Evolutionary conservation across 2,888 invertebrate genomes (phyloP), one percentile per base, ranked within the genome.

Genomic region (Troilus luridus): DNA sequence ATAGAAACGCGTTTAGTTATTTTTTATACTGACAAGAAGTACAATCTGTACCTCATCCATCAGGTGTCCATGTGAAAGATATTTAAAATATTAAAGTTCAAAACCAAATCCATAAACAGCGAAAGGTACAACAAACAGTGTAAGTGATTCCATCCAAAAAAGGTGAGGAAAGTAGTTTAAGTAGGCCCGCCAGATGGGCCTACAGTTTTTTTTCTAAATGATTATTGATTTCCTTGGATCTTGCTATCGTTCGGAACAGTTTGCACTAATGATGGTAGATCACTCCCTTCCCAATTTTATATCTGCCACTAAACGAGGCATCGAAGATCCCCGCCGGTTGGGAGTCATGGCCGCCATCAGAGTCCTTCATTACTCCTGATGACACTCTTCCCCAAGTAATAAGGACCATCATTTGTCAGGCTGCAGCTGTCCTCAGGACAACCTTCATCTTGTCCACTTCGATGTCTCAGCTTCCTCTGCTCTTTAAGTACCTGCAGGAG

Each of bases 381-480:
- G 72, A 41, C 8, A 77, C 72, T 77, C 72, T 77, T 77, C 72
- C 41, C 41, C 8, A 77, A 77, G 72, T 41, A 77, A 77, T 77
- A 77, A 77, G 72, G 72, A 19, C 72, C 72, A 41, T 41, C 72
- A 77, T 77, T 77, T 77, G 72, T 77, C 72, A 77, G 27, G 17
- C 72, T 41, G 72, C 72, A 41, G 72, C 72, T 41, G 72, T 67
- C 67, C 24, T 27, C 67, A 24, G 24, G 24, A 24, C 67, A 24
- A 27, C 12, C 67, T 67, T 14, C 24, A 67, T 67, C 9, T 77
- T 77, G 41, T 77, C 72, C 27, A 41, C 17, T 41, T 77, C 41
- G 9, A 77, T 77, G 41, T 27, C 27, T 17, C 1, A 41, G 41
- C 41, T 41, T 41, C 41, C 41, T 41, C 2, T 41, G 41, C 41